Evolutionary conservation across 2,113 vertebrate species (phyloP).

Genomic region (Hemicordylus capensis): DNA sequence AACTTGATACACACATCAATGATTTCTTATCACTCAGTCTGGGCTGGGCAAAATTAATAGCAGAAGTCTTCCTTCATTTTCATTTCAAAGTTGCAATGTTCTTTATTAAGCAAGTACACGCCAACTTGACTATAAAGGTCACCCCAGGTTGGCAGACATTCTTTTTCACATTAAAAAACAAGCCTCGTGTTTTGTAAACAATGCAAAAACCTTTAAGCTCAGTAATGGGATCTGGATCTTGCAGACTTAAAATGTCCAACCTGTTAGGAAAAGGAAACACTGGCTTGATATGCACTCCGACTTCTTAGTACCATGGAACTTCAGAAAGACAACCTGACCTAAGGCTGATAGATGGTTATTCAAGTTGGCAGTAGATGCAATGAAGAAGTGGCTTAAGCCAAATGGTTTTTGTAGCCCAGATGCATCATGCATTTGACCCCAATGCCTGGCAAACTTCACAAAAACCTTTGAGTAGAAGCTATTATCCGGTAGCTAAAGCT

Average conservation of each 20-base stretch:
- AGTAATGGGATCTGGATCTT: not conserved
- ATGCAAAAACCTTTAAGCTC: not conserved
- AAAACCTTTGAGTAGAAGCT: not conserved
- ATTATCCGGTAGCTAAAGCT: not conserved
- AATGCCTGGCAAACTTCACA: slow-evolving; percentile 15
- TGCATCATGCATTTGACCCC: slow-evolving; percentile 1
- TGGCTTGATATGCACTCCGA: not conserved
- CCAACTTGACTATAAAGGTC: not conserved
- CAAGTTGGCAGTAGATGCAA: not conserved
- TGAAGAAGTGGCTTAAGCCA: slow-evolving; percentile 12
- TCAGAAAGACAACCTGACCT: slow-evolving; percentile 35
- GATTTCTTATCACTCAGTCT: slow-evolving; percentile 45
- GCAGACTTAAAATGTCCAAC: slow-evolving; percentile 23
- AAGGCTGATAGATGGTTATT: slow-evolving; percentile 36
- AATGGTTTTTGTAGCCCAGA: slow-evolving; percentile 22
- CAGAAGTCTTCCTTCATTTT: slow-evolving; percentile 39
- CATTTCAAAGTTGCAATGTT: slow-evolving; percentile 2
- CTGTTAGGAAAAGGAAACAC: slow-evolving; percentile 5
- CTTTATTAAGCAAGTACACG: slow-evolving; percentile 29
- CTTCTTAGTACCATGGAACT: slow-evolving; percentile 9
- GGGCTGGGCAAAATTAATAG: slow-evolving; percentile 27
- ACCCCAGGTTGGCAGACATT: rapidly evolving
- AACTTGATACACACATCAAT: slow-evolving; percentile 58
- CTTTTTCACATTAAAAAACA: not conserved
- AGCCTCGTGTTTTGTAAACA: not conserved